These are phyloP conservation scores for Silurus lanzhouensis DNA, from an alignment of 2,797 vertebrate genomes.

Conservation along the genomic window DNA sequence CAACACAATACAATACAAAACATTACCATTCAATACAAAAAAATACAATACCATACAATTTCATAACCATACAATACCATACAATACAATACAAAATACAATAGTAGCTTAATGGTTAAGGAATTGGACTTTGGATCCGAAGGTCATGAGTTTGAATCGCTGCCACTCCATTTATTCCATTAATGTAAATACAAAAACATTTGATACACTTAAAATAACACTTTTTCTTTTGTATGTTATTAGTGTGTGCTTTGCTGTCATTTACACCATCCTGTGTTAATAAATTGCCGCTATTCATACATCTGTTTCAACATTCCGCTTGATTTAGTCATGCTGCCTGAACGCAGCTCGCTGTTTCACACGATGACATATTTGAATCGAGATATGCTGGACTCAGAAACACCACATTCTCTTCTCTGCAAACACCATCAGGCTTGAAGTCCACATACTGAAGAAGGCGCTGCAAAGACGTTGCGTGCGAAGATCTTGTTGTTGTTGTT, in stretches of 20 bases:
- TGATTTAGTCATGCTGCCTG: background rate
- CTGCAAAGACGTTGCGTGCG: background rate
- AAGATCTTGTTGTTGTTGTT: background rate
- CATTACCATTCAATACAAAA: too few species aligned
- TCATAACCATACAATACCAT: too few species aligned
- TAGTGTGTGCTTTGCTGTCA: background rate
- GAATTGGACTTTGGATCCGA: too few species aligned
- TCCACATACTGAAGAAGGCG: background rate
- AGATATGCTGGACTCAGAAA: background rate
- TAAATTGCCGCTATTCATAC: too few species aligned
- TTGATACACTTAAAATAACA: too few species aligned
- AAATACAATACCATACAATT: too few species aligned
- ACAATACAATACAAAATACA: too few species aligned
- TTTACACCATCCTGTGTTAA: background rate
- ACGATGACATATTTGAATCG: background rate
- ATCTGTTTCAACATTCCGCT: background rate
- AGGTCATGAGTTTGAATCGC: too few species aligned
- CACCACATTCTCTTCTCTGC: background rate
- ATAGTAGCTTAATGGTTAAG: too few species aligned
- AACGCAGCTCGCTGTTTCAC: background rate
- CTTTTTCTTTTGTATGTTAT: background rate
- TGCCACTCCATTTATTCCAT: too few species aligned
- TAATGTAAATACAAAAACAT: too few species aligned
- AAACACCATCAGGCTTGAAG: background rate
- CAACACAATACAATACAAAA: too few species aligned